Evolutionary conservation across 2,797 vertebrate species (phyloP), one percentile per base, ranked within the genome.

Genomic region (Malurus leucopterus): DNA sequence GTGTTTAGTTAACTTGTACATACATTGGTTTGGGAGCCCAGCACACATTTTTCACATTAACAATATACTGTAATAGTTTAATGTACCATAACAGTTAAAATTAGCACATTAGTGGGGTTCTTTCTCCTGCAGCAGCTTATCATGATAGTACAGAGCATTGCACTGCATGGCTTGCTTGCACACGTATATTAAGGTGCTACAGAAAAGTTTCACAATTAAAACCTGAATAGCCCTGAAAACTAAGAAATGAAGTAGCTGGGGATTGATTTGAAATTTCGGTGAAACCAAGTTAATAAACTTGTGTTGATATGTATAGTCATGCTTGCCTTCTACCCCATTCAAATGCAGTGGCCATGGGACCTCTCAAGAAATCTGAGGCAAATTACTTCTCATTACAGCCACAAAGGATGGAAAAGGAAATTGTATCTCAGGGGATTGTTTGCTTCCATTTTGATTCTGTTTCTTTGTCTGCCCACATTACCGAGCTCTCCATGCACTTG

Each of bases 61-160:
- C 43, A 73, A 92, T 77, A 55, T 34, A 49, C 64, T 93, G 44
- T 67, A 85, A 86, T 93, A 47, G 53, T 51, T 93, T 94, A 88
- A 93, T 93, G 92, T 93, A 82, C 85, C 83, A 7, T 71, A 91
- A 50, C 94, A 95, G 88, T 90, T 91, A 91, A 94, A 94, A 95
- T 95, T 82, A 92, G 61, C 75, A 79, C 70, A 68, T 94, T 91
- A 84, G 65, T 3, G 36, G 51, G 49, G 11, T 71, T 94, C 74
- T 61, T 82, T 77, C 71, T 90, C 84, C 71, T 95, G 67, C 74
- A 74, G 27, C 64, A 92, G 61, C 88, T 95, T 81, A 77, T 71
- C 80, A 36, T 85, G 85, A 63, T 92, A 85, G 87, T 55, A 47
- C 57, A 89, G 85, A 88, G 62, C 86, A 40, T 20, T 30, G 54